Base-by-base conservation (phyloP, 2,888 invertebrate genomes). In the Neoaliturus tenellus region DNA sequence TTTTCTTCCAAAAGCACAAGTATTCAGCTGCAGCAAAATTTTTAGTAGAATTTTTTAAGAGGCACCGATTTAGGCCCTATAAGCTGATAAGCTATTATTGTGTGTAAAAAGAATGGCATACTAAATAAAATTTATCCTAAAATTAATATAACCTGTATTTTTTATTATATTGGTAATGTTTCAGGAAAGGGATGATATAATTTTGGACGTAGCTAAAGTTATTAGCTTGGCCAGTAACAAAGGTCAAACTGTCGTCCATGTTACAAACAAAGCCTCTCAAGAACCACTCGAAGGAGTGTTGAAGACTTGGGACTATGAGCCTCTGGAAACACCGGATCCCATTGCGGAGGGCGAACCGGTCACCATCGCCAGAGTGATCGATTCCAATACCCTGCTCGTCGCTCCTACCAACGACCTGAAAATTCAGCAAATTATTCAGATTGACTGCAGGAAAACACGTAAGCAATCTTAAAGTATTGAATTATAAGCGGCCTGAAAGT, bases 241-340 rank as follows among this genome's bases (percentile, higher is more conserved):
- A 14, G 62, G 31, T 1, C 31, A 31, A 3, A 28, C 8, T 14
- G 62, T 62, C n/a, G 62, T 28, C 8, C 0, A 12, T 3, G 62
- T 62, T 6, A 28, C 28, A 8, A 28, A 14, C 17, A 17, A 3
- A 0, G 28, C 10, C 31, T 23, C 55, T 14, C 44, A 14, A 14
- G 44, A 44, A 23, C n/a, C n/a, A n/a, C 12, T 51, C 4, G n/a
- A 17, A 6, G 62, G 62, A 28, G 62, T 14, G 62, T 4, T 62
- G 62, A 62, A 31, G 28, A 8, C 62, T 28, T 62, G 62, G 62
- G 31, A 28, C 62, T 62, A 62, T 14, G 62, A 62, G 31, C 62
- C 62, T 4, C 28, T 62, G 28, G 31, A 31, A 14, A 62, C 62
- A 6, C 62, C 62, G 12, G 28, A 62, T 17, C 62, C 62, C 17